These are phyloP conservation scores for Eumerus sabulonum DNA, from an alignment of 2,888 invertebrate species.

Conservation along the genomic window DNA sequence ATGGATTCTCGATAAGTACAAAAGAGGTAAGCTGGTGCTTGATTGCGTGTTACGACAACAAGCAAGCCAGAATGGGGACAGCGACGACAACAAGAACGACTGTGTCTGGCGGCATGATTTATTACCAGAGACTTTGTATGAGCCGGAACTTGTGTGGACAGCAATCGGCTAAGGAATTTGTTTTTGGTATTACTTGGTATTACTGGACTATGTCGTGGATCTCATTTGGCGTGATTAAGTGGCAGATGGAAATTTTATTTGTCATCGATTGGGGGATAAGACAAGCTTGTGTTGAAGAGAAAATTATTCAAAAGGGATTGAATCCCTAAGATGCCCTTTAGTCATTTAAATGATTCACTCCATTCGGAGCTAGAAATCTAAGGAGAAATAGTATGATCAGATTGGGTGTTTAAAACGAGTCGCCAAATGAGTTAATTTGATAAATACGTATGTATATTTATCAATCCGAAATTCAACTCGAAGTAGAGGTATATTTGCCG, in stretches of 20 bases:
- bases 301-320: too few species aligned
- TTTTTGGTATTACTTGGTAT: neutral
- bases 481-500: too few species aligned
- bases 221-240: too few species aligned
- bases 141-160: constrained; percentile 19
- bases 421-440: too few species aligned
- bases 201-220: neutral
- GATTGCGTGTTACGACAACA: constrained; percentile 34
- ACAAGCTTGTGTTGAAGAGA: too few species aligned
- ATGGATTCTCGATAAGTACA: constrained; percentile 38
- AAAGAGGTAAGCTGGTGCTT: constrained; percentile 40
- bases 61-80: neutral
- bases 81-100: neutral
- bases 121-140: constrained; percentile 18
- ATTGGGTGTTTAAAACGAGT: too few species aligned
- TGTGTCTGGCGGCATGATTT: constrained; percentile 32
- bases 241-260: constrained; percentile 28
- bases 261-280: constrained; percentile 34
- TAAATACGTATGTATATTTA: too few species aligned
- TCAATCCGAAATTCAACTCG: too few species aligned
- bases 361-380: too few species aligned
- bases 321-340: too few species aligned
- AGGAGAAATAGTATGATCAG: too few species aligned
- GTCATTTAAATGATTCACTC: too few species aligned
- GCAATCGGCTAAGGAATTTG: constrained; percentile 7